phyloP scores from a whole-genome alignment of 2,888 invertebrate genomes.

The Campoletis raptor region DNA sequence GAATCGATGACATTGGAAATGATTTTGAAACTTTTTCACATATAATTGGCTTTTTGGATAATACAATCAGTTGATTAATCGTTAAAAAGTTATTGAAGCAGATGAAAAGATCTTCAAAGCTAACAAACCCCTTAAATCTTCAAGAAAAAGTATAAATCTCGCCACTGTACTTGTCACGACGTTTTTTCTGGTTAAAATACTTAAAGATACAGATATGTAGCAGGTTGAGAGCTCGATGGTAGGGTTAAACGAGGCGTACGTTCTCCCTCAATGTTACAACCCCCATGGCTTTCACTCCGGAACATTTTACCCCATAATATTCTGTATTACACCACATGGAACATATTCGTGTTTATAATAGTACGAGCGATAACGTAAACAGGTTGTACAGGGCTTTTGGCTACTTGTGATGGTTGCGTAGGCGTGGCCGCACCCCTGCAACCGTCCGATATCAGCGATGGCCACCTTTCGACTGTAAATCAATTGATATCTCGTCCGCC shows the following conservation, averaged over 20 bases:
- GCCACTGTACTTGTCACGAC: background rate
- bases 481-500: conserved; percentile 83
- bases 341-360: conserved; percentile 21
- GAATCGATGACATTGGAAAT: background rate
- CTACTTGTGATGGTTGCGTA: conserved; percentile 72
- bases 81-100: background rate
- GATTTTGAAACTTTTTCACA: background rate
- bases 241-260: conserved; percentile 61
- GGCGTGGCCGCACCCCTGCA: conserved; percentile 80
- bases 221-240: conserved; percentile 24
- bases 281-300: conserved; percentile 13
- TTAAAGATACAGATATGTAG: background rate
- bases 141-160: background rate
- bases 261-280: conserved; percentile 50
- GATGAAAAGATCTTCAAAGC: background rate
- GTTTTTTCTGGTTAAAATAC: background rate
- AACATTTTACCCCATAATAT: conserved; percentile 35
- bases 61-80: too few relatives aligned
- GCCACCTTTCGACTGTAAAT: conserved; percentile 85
- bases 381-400: conserved; percentile 54
- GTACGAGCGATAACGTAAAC: conserved; percentile 55
- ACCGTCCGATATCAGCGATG: conserved; percentile 83
- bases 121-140: background rate
- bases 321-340: conserved; percentile 30
- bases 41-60: background rate